phyloP scores from a whole-genome alignment of 2,113 vertebrate species.

The Xerus inauris region DNA sequence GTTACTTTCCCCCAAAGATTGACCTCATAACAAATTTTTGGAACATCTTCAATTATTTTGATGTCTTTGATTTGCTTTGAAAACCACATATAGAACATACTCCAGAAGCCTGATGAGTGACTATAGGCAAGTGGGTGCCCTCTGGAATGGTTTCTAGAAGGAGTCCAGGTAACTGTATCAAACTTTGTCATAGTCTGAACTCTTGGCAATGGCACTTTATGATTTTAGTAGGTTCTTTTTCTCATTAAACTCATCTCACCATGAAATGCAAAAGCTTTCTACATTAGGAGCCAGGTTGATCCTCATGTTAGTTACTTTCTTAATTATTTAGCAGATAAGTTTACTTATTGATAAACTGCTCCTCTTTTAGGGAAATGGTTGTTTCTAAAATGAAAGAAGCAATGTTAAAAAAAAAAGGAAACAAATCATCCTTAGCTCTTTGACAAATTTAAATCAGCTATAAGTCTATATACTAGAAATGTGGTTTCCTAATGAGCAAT shows the following conservation, averaged over 20 bases:
- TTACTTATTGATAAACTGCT: neutral
- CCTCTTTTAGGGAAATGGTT: neutral
- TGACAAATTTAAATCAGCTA: conserved; percentile 27
- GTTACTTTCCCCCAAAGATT: neutral
- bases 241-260: neutral
- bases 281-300: neutral
- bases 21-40: neutral
- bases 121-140: neutral
- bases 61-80: conserved; percentile 21
- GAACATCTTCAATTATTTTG: neutral
- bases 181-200: neutral
- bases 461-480: neutral
- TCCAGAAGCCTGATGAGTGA: neutral
- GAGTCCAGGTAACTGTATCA: neutral
- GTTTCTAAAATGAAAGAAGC: neutral
- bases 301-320: neutral
- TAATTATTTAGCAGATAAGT: neutral
- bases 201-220: neutral
- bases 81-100: neutral
- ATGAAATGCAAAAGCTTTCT: conserved; percentile 20
- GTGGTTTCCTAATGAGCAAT: neutral
- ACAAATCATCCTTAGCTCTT: neutral
- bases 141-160: conserved; percentile 26
- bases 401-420: conserved; percentile 31
- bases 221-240: neutral